phyloP scores from a whole-genome alignment of 2,113 vertebrate species.

The Percina caprodes region DNA sequence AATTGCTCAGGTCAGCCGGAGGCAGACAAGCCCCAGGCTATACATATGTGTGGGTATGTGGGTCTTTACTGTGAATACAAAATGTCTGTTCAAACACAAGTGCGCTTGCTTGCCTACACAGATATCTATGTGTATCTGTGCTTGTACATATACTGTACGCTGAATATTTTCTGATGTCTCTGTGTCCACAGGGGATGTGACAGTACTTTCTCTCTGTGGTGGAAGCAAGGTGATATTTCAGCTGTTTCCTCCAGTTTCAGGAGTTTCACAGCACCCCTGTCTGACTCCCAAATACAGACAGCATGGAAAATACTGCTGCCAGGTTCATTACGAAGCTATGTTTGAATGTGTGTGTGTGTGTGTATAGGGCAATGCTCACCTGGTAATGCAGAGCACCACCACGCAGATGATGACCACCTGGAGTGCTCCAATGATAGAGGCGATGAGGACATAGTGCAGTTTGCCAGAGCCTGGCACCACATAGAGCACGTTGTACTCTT shows the following conservation, averaged over 20 bases:
- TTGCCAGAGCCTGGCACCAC: slow-evolving; percentile 97
- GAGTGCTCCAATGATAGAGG: slow-evolving; percentile 97
- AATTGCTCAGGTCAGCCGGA: slow-evolving; percentile 72
- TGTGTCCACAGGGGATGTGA: slow-evolving; percentile 10
- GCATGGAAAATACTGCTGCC: slow-evolving; percentile 15
- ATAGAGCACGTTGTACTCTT: slow-evolving; percentile 98
- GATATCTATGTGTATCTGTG: slow-evolving; percentile 26
- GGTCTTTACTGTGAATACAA: slow-evolving; percentile 42
- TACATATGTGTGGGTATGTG: slow-evolving; percentile 13
- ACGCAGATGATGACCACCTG: slow-evolving; percentile 99
- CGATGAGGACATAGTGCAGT: slow-evolving; percentile 98
- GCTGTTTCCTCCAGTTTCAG: slow-evolving; percentile 35
- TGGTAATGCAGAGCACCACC: slow-evolving; percentile 99
- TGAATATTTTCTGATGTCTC: slow-evolving; percentile 27
- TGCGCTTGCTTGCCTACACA: slow-evolving; percentile 20
- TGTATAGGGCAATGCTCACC: slow-evolving; percentile 81
- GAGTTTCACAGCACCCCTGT: slow-evolving; percentile 5
- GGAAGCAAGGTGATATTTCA: slow-evolving; percentile 63
- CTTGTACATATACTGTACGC: background rate
- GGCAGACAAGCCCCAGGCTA: slow-evolving; percentile 54
- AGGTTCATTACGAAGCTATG: slow-evolving; percentile 45
- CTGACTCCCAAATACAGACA: slow-evolving; percentile 36
- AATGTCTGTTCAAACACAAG: slow-evolving; percentile 40
- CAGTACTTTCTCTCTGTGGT: slow-evolving; percentile 24
- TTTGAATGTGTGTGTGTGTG: slow-evolving; percentile 19